A percentile compares a stretch with the other conserved stretches of the same genome.
phyloP scores from a whole-genome alignment of 92 coral and sea anemone species.

The Actinostola sp. region DNA sequence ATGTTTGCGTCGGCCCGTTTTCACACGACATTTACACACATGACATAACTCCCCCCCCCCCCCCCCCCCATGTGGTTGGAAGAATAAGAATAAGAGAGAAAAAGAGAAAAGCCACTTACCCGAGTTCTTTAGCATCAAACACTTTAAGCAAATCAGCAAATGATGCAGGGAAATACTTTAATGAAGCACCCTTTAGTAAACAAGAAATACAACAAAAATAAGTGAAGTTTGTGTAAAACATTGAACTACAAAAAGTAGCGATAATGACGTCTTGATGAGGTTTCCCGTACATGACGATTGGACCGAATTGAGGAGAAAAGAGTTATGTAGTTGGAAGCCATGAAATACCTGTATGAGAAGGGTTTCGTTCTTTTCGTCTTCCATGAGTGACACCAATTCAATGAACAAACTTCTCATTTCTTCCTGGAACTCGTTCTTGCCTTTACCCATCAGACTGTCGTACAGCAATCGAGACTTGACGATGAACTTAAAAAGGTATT shows the following conservation, averaged over 20 bases:
- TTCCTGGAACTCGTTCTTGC: conserved; percentile 80
- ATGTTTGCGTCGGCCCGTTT: too few species aligned
- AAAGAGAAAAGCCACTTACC: conserved; percentile 62
- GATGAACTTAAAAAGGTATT: conserved; percentile 94
- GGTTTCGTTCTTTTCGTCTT: conserved; percentile 78
- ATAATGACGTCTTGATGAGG: too few species aligned
- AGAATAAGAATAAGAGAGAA: too few species aligned
- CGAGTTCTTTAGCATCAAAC: conserved; percentile 86
- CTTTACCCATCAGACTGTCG: conserved; percentile 84
- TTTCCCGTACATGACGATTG: too few species aligned
- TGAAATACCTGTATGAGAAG: conserved; percentile 78
- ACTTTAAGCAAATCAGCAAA: conserved; percentile 86
- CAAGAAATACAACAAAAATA: background rate
- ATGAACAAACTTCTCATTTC: conserved; percentile 75
- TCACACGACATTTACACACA: background rate
- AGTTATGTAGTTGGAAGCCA: background rate
- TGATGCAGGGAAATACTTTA: conserved; percentile 93
- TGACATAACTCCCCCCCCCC: too few species aligned
- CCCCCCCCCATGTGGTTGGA: too few species aligned
- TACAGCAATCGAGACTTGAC: conserved; percentile 89
- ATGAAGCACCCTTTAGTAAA: conserved; percentile 80
- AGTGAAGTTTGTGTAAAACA: too few species aligned
- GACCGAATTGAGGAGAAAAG: background rate
- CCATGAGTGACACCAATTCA: conserved; percentile 76
- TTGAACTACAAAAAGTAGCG: too few species aligned